Percentiles rank a stretch among this genome's conserved stretches.
phyloP scores from a whole-genome alignment of 2,113 vertebrate species.

The Cyprinodon tularosa region DNA sequence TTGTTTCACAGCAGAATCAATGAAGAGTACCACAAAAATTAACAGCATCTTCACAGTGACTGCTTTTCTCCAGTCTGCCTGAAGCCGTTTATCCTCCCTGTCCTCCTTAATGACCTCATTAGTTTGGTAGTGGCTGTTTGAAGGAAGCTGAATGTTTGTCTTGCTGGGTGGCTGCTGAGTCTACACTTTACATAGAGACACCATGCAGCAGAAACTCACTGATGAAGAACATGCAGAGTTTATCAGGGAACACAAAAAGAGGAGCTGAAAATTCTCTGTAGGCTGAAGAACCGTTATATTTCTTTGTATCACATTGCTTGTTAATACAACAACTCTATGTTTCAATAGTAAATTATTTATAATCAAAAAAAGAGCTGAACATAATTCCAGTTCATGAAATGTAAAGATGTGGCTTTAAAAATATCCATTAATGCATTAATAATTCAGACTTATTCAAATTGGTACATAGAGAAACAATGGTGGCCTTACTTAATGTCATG shows the following conservation, averaged over 20 bases:
- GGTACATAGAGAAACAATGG: background rate
- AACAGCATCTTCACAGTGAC: slow-evolving; percentile 1
- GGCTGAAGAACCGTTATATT: background rate
- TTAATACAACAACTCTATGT: background rate
- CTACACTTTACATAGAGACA: background rate
- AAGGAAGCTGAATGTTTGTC: slow-evolving; percentile 14
- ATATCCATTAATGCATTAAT: background rate
- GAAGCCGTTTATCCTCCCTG: slow-evolving; percentile 19
- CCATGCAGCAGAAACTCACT: background rate
- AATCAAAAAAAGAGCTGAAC: background rate
- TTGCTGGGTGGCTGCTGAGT: slow-evolving; percentile 28
- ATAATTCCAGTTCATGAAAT: background rate
- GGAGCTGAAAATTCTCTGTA: background rate
- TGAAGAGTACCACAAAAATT: background rate
- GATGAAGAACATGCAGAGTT: background rate
- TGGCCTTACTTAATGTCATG: background rate
- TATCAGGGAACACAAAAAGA: background rate
- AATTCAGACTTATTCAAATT: background rate
- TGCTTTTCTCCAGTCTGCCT: background rate
- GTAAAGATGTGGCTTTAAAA: background rate
- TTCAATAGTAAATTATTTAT: background rate
- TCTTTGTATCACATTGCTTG: too few relatives aligned
- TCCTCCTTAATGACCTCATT: slow-evolving; percentile 28
- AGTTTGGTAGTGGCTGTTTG: slow-evolving; percentile 23
- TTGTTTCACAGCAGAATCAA: slow-evolving; percentile 1